phyloP scores from a whole-genome alignment of 2,797 vertebrate species.

The Thripadectes ignobilis region DNA sequence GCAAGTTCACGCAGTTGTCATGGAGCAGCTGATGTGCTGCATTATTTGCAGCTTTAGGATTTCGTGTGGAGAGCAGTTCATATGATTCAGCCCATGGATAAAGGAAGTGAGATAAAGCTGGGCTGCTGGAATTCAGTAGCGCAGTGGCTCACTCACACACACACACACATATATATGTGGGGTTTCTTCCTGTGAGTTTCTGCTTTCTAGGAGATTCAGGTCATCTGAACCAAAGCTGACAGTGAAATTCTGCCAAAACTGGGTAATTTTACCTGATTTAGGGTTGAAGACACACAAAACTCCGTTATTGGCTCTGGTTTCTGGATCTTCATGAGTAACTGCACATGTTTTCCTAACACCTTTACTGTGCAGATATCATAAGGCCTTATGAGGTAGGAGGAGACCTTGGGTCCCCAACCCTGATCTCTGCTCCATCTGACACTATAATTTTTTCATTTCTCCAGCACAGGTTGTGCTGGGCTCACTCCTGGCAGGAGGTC shows the following conservation, averaged over 20 bases:
- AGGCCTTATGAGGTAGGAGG: background rate
- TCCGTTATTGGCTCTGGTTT: background rate
- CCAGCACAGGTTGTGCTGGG: accelerated
- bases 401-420: background rate
- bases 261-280: background rate
- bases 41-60: background rate
- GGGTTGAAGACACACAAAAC: background rate
- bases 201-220: background rate
- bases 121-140: background rate
- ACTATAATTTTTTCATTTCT: background rate
- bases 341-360: background rate
- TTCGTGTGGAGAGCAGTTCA: background rate
- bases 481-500: background rate
- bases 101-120: background rate
- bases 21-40: background rate
- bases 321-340: background rate
- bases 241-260: background rate
- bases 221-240: background rate
- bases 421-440: background rate
- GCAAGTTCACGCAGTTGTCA: background rate
- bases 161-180: background rate
- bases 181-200: background rate
- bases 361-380: background rate
- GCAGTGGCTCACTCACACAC: background rate
- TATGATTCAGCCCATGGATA: background rate